These are phyloP conservation scores for Zosterops lateralis DNA, from an alignment of 2,113 vertebrate genomes.

Conservation along the genomic window DNA sequence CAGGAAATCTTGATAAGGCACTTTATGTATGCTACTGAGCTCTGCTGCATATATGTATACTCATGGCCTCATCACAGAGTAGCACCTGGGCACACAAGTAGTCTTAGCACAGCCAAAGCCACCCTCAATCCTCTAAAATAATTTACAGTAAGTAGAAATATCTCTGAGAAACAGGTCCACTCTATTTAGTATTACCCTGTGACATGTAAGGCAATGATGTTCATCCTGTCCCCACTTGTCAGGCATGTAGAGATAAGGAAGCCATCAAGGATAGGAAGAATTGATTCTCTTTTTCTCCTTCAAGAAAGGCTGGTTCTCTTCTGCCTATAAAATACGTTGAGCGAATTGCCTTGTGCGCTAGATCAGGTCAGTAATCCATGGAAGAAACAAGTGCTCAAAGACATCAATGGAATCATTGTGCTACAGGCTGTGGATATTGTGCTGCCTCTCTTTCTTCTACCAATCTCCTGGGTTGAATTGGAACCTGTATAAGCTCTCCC, in stretches of 20 bases:
- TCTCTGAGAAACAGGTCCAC: background rate
- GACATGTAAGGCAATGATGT: background rate
- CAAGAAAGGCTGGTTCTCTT: background rate
- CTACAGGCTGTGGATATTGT: background rate
- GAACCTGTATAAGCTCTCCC: slow-evolving; percentile 27
- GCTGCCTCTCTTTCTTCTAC: slow-evolving; percentile 34
- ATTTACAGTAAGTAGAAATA: background rate
- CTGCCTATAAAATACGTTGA: background rate
- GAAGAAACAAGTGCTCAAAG: slow-evolving; percentile 18
- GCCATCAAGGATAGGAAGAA: background rate
- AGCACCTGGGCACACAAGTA: background rate
- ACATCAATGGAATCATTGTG: slow-evolving; percentile 47
- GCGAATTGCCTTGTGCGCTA: background rate
- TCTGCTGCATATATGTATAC: background rate
- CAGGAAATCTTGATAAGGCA: background rate
- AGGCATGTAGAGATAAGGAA: background rate
- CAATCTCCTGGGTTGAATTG: slow-evolving; percentile 37
- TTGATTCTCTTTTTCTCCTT: background rate
- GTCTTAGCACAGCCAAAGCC: background rate
- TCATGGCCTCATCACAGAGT: background rate
- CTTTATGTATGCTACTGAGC: background rate
- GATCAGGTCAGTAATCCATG: slow-evolving; percentile 4
- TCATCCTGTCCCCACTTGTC: background rate
- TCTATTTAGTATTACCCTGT: background rate
- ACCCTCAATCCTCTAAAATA: background rate